Evolutionary conservation across 2,797 vertebrate species (phyloP).

Genomic region (Monodelphis domestica): DNA sequence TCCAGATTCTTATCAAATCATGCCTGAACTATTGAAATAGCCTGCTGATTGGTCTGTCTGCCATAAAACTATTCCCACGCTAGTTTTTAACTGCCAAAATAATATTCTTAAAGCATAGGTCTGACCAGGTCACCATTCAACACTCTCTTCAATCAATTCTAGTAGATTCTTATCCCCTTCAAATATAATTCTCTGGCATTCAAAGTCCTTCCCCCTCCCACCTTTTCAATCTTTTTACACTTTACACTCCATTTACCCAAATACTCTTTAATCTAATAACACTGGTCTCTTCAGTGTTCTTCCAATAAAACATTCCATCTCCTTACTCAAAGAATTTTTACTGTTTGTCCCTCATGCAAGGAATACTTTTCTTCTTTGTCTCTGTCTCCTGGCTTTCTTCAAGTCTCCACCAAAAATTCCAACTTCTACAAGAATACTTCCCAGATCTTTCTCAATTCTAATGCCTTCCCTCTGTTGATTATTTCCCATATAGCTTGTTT

Average conservation of each 20-base stretch:
- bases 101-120: not conserved
- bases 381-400: not conserved
- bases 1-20: too few relatives aligned
- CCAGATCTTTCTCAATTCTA: not conserved
- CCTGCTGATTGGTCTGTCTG: too few relatives aligned
- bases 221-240: not conserved
- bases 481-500: not conserved
- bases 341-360: not conserved
- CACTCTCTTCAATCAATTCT: not conserved
- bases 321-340: not conserved
- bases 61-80: too few relatives aligned
- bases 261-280: not conserved
- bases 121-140: not conserved
- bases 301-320: not conserved
- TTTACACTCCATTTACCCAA: not conserved
- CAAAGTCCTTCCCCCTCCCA: not conserved
- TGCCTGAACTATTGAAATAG: too few relatives aligned
- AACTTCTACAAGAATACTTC: not conserved
- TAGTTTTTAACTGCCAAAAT: not conserved
- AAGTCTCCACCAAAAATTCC: not conserved
- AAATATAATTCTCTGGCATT: not conserved
- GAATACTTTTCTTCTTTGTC: not conserved
- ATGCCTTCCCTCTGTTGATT: not conserved
- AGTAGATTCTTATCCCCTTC: not conserved
- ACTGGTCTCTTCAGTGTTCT: not conserved